Conservation (phyloP, 2,113 vertebrate genomes). For the Forbesichthys papilliferus region DNA sequence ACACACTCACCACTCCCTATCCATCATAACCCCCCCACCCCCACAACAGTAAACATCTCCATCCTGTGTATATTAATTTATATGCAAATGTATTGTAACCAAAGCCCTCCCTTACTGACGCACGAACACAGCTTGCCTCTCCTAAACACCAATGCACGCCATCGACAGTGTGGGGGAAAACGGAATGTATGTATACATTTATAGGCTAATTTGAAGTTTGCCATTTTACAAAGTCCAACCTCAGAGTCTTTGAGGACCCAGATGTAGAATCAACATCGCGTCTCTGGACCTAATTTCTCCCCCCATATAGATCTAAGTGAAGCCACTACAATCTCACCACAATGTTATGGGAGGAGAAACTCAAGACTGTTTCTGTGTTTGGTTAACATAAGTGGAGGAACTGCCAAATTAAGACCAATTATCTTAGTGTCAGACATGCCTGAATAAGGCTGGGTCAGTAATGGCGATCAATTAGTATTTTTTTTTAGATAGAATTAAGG, state of each 20-base stretch:
- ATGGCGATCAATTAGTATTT: neutral
- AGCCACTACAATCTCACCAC: constrained; percentile 41
- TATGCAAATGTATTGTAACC: constrained; percentile 29
- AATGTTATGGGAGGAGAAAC: constrained; percentile 61
- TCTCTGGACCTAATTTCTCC: constrained; percentile 68
- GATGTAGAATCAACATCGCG: constrained; percentile 51
- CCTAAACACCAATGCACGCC: constrained; percentile 7
- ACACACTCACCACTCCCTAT: neutral
- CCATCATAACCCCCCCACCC: neutral
- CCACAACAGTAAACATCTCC: constrained; percentile 38
- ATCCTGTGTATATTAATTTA: constrained; percentile 43
- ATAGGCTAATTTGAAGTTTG: constrained; percentile 67
- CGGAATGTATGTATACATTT: constrained; percentile 56
- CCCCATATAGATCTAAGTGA: constrained; percentile 43
- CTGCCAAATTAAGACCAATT: constrained; percentile 38
- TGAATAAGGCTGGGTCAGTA: constrained; percentile 7
- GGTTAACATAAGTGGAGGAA: constrained; percentile 46
- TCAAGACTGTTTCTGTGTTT: constrained; percentile 53
- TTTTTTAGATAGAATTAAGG: too few species aligned
- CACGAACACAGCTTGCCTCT: neutral
- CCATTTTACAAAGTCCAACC: constrained; percentile 68
- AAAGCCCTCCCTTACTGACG: neutral
- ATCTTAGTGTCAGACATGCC: constrained; percentile 6
- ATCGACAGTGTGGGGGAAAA: constrained; percentile 29
- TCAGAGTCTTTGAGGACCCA: constrained; percentile 69